Percentiles rank a stretch among this genome's conserved stretches.
Conservation (phyloP, 2,888 invertebrate genomes). For the Nematopogon swammerdamellus region DNA sequence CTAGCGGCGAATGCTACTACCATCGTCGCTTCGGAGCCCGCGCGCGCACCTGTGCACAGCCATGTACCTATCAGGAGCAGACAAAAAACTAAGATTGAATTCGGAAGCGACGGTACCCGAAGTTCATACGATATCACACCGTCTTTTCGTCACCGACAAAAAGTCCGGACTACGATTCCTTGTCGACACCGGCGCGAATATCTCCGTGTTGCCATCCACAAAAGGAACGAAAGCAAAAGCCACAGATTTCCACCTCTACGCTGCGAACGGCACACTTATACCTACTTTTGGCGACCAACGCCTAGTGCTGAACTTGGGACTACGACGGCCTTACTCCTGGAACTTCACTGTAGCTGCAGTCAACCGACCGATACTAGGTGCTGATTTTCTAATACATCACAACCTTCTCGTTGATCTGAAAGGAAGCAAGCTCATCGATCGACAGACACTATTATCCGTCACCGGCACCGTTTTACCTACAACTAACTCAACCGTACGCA, state of each 20-base stretch:
- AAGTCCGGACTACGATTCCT: constrained; percentile 1
- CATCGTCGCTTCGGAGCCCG: too few species aligned
- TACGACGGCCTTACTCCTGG: constrained; percentile 9
- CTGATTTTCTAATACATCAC: constrained; percentile 8
- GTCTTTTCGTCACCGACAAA: background rate
- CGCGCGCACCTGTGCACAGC: too few species aligned
- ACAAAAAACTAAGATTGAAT: too few species aligned
- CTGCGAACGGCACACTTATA: constrained; percentile 11
- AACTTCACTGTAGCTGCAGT: constrained; percentile 9
- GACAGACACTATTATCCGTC: background rate
- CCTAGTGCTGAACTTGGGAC: constrained; percentile 7
- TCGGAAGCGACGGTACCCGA: too few species aligned
- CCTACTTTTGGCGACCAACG: constrained; percentile 7
- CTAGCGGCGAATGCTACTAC: too few species aligned
- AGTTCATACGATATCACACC: too few species aligned
- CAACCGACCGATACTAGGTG: constrained; percentile 10
- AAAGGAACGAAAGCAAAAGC: background rate
- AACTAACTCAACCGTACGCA: too few species aligned
- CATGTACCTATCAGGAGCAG: too few species aligned
- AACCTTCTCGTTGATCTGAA: background rate
- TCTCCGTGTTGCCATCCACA: constrained; percentile 7
- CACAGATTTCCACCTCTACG: constrained; percentile 10
- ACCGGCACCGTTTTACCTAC: too few species aligned
- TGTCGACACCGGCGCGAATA: constrained; percentile 8
- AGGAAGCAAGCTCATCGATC: background rate